These are phyloP conservation scores for Scrobipalpa atriplicella DNA, from an alignment of 2,888 invertebrate species.

Conservation along the genomic window DNA sequence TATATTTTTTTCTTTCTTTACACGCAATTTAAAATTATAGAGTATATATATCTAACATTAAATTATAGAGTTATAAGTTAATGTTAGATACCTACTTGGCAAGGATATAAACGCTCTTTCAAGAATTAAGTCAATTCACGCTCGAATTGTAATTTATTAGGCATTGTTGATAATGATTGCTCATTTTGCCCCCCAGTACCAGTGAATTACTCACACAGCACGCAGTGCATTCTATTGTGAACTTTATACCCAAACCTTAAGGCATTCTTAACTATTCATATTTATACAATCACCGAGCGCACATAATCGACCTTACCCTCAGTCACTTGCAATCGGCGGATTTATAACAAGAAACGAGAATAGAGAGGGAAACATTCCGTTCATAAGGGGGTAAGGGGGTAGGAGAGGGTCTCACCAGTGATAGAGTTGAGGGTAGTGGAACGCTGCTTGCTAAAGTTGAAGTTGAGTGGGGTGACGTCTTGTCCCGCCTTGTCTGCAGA, in stretches of 20 bases:
- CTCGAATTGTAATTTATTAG: constrained; percentile 3
- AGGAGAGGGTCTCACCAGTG: constrained; percentile 80
- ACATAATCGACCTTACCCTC: constrained; percentile 20
- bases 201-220: not conserved
- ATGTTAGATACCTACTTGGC: no score
- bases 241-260: not conserved
- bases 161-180: constrained; percentile 18
- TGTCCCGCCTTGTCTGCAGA: constrained; percentile 93
- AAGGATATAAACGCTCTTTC: not conserved
- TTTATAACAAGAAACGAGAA: constrained; percentile 5
- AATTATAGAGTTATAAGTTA: not conserved
- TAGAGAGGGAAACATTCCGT: constrained; percentile 21
- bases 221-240: not conserved
- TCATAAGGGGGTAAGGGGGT: not conserved
- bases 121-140: not conserved
- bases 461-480: constrained; percentile 93
- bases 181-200: not conserved
- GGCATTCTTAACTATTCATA: not conserved
- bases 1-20: not conserved
- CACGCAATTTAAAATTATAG: not conserved
- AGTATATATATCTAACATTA: not conserved
- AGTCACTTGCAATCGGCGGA: constrained; percentile 20
- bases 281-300: constrained; percentile 6
- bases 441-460: constrained; percentile 88
- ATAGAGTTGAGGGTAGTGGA: constrained; percentile 89